Percentiles rank a stretch among this genome's conserved stretches.
Conservation (phyloP, 2,113 vertebrate genomes). For the Brachyistius frenatus region DNA sequence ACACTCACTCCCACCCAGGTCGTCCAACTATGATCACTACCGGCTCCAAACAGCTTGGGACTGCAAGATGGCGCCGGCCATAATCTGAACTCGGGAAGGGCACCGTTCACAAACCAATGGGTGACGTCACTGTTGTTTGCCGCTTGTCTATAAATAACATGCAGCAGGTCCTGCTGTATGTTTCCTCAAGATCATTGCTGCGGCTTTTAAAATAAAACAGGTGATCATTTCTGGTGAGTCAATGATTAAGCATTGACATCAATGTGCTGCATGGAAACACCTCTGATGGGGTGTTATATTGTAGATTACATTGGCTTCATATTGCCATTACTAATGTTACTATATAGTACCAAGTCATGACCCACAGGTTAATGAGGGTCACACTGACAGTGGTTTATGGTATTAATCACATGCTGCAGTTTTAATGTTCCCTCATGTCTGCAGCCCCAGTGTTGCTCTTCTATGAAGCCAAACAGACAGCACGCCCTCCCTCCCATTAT, state of each 20-base stretch:
- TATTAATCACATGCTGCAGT: constrained; percentile 61
- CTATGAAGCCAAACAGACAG: constrained; percentile 58
- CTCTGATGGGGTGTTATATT: constrained; percentile 1
- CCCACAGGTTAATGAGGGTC: constrained; percentile 70
- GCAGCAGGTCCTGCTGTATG: not conserved
- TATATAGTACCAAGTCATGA: constrained; percentile 32
- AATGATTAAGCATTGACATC: constrained; percentile 26
- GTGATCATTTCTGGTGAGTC: constrained; percentile 20
- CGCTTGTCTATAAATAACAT: not conserved
- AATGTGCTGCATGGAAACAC: constrained; percentile 25
- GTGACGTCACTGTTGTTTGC: too few relatives aligned
- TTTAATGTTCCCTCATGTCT: constrained; percentile 52
- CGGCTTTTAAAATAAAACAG: constrained; percentile 4
- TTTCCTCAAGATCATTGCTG: constrained; percentile 6
- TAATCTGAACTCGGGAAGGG: too few relatives aligned
- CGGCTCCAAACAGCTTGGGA: too few relatives aligned
- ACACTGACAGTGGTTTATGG: constrained; percentile 41
- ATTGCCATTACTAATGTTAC: constrained; percentile 36
- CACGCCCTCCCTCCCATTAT: constrained; percentile 66
- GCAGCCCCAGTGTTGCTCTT: constrained; percentile 45
- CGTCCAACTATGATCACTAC: too few relatives aligned
- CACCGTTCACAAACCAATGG: too few relatives aligned
- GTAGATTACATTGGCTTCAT: constrained; percentile 33
- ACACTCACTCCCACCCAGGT: too few relatives aligned
- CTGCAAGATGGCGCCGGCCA: too few relatives aligned